Conservation (phyloP, 1,140 invertebrate genomes). For the Pomacea maculata region DNA sequence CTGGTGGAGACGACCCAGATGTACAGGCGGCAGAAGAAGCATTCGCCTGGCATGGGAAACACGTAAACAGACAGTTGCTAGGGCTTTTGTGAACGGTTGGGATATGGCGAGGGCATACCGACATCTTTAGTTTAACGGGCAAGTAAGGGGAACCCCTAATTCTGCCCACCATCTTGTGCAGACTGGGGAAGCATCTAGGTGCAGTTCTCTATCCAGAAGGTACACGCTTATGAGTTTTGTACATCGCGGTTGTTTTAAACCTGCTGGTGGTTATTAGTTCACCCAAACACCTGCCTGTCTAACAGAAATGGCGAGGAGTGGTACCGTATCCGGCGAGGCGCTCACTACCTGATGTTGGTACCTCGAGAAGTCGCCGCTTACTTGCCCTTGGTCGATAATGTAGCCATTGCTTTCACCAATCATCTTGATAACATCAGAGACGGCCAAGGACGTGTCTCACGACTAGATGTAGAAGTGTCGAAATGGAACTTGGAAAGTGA, state of each 20-base stretch:
- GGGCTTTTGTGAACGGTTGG: background rate
- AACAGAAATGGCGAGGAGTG: constrained; percentile 53
- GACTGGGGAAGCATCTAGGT: too few relatives aligned
- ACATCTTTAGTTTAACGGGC: background rate
- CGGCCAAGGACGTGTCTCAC: constrained; percentile 39
- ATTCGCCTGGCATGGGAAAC: constrained; percentile 70
- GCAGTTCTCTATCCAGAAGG: too few relatives aligned
- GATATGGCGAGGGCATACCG: too few relatives aligned
- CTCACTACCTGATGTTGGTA: constrained; percentile 54
- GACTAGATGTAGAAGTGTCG: constrained; percentile 53
- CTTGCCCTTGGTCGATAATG: constrained; percentile 42
- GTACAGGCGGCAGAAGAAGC: constrained; percentile 65
- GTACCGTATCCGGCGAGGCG: constrained; percentile 47
- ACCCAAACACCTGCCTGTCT: too few relatives aligned
- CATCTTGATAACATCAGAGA: constrained; percentile 36
- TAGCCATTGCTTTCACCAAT: constrained; percentile 47
- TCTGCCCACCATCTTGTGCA: too few relatives aligned
- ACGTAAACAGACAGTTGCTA: constrained; percentile 58
- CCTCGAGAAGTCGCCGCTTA: constrained; percentile 48
- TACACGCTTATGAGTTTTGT: too few relatives aligned
- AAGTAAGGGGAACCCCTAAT: too few relatives aligned
- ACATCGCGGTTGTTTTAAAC: background rate
- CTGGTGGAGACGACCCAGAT: constrained; percentile 68
- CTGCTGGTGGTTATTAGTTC: background rate
- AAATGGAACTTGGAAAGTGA: constrained; percentile 64